A percentile compares a stretch with the other conserved stretches of the same genome.
phyloP scores from a whole-genome alignment of 2,888 invertebrate species.

The Bimastos eiseni region DNA sequence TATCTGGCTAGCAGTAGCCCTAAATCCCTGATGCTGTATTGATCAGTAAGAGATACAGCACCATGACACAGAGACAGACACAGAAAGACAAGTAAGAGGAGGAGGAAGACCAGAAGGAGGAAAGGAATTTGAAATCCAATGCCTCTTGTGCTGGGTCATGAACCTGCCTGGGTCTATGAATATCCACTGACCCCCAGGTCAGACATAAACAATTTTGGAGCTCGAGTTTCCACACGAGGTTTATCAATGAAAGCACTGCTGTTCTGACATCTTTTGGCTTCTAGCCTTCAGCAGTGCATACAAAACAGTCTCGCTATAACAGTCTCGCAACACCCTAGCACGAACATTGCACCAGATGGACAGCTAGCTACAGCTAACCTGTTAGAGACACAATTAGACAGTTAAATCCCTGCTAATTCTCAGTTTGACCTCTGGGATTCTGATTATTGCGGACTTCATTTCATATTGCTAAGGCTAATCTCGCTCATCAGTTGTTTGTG shows the following conservation, averaged over 20 bases:
- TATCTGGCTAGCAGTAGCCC: background rate
- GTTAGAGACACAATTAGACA: background rate
- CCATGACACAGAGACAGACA: background rate
- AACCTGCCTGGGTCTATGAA: background rate
- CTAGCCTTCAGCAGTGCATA: background rate
- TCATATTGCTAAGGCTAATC: too few relatives aligned
- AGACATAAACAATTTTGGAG: constrained; percentile 5
- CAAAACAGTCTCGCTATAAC: background rate
- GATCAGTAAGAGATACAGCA: background rate
- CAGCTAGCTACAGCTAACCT: background rate
- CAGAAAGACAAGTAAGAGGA: background rate
- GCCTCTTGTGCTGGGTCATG: background rate
- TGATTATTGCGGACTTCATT: too few relatives aligned
- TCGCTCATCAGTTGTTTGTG: too few relatives aligned
- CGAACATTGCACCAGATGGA: background rate
- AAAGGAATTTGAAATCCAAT: background rate
- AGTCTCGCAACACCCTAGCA: background rate
- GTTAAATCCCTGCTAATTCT: background rate
- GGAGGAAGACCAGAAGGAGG: background rate
- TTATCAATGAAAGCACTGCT: constrained; percentile 4
- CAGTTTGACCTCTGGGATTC: too few relatives aligned
- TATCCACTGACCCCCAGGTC: background rate
- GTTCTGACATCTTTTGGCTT: background rate
- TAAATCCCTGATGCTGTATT: background rate
- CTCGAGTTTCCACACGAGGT: background rate